Base-by-base conservation (phyloP, 2,888 invertebrate genomes). In the Abrostola tripartita region DNA sequence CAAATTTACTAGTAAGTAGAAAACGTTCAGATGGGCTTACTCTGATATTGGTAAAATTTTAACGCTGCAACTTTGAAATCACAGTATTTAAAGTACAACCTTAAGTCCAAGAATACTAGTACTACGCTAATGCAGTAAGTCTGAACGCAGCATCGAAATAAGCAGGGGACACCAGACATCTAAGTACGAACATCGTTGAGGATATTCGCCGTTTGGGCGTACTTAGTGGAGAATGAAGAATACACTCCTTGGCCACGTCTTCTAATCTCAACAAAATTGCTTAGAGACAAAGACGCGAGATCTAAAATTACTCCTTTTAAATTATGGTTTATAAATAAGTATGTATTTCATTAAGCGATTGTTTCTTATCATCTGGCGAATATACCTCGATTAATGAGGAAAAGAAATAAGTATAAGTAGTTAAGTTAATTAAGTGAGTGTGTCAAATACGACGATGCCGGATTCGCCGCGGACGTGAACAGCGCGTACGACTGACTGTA, bases 361-460 rank as follows among this genome's bases (percentile, higher is more conserved):
- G 52, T 62, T 65, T 71, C 65, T 42, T 56, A 71, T 68, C 59
- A 56, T 50, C 70, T 68, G 68, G 69, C 62, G 71, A 63, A 53
- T 63, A 74, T 82, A 74, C 81, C 82, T 83, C 80, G 76, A 81
- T 81, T 65, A 68, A 74, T 59, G 76, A 82, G 81, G 79, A 83
- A 78, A 82, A 78, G 71, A 68, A 76, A 68, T 69, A 50, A 63
- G 64, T 65, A 69, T 81, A 81, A 78, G 75, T 76, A 77, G 71
- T 81, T 63, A 65, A 77, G 74, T 81, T 84, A 83, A 85, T 86
- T 85, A 87, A 12, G 79, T 72, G 71, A 68, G 85, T 82, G 86
- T 84, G 80, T 84, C 85, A 81, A 84, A 84, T 72, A 51, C 58
- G 75, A 83, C 77, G 82, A 71, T 76, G 72, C 74, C 76, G 60